phyloP scores from a whole-genome alignment of 2,888 invertebrate species.

The Rotaria sp. region DNA sequence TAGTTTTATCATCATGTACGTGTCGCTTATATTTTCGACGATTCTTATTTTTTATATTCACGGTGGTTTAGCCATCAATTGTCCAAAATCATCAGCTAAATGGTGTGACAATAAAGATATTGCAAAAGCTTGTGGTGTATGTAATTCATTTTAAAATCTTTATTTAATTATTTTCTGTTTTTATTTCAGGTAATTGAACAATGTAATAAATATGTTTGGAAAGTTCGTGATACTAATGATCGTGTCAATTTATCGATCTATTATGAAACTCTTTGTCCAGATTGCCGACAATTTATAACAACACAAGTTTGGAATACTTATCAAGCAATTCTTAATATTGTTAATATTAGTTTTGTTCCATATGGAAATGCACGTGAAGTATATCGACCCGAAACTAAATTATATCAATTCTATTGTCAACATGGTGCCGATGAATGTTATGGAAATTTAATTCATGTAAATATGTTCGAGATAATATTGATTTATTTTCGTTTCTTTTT shows the following conservation, averaged over 20 bases:
- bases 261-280: slow-evolving; percentile 52
- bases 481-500: background rate
- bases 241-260: slow-evolving; percentile 49
- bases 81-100: background rate
- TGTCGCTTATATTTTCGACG: background rate
- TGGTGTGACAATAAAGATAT: background rate
- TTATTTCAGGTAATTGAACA: background rate
- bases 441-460: slow-evolving; percentile 50
- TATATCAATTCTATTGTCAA: slow-evolving; percentile 49
- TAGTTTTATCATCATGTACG: background rate
- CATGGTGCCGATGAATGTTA: slow-evolving; percentile 52
- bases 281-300: slow-evolving; percentile 47
- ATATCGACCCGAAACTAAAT: slow-evolving; percentile 34
- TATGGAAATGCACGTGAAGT: slow-evolving; percentile 45
- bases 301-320: slow-evolving; percentile 47
- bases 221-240: background rate
- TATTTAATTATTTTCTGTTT: background rate
- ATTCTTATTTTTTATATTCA: background rate
- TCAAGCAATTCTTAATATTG: slow-evolving; percentile 45
- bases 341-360: slow-evolving; percentile 51
- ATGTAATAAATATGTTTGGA: slow-evolving; percentile 17
- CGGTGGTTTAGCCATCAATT: background rate
- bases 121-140: slow-evolving; percentile 10
- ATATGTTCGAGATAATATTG: background rate
- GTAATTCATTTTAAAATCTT: background rate